Base-by-base conservation (phyloP, 2,888 invertebrate genomes). In the Noctua pronuba region DNA sequence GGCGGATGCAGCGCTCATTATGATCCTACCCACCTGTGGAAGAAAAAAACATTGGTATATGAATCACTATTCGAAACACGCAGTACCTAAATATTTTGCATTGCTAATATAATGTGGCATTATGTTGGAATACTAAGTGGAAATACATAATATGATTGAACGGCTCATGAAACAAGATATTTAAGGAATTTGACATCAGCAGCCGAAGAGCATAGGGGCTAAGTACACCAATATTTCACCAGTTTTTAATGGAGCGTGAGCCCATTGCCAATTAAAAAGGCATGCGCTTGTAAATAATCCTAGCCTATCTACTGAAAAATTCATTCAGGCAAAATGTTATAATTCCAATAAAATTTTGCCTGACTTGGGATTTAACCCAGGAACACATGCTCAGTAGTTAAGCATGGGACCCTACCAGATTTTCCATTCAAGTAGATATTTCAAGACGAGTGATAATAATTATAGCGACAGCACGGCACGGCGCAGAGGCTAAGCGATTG, bases 1-100 rank as follows among this genome's bases (percentile, higher is more conserved):
- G 66, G 97, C 97, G 11, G 98, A 98, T 11, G 98, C 98, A 35
- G 98, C 97, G 90, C 97, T 97, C 97, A 88, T 97, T 94, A 95
- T 97, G 93, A 95, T 97, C 49, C 92, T 94, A 6, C 95, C 95
- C 18, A 95, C 93, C 95, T 95, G 81, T 10, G 16, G 10, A 72
- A 58, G 2, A 71, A 72, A 75, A 68, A 52, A 64, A 73, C 68
- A 74, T 66, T 69, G 5, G 2, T 55, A 18, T 28, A 38, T 64
- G 7, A 72, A 69, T 62, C 35, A 49, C 8, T 65, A 72, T 78
- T 49, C 46, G 1, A 41, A 46, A 18, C 49, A 74, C 41, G n/a
- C 65, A 38, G 2, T 41, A 28, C 13, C 5, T 44, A 49, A 4
- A 41, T 55, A 21, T 2, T 67, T 83, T 65, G 70, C 28, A 67